Evolutionary conservation across 1,140 invertebrate species (phyloP).

Genomic region (Spodoptera litura): DNA sequence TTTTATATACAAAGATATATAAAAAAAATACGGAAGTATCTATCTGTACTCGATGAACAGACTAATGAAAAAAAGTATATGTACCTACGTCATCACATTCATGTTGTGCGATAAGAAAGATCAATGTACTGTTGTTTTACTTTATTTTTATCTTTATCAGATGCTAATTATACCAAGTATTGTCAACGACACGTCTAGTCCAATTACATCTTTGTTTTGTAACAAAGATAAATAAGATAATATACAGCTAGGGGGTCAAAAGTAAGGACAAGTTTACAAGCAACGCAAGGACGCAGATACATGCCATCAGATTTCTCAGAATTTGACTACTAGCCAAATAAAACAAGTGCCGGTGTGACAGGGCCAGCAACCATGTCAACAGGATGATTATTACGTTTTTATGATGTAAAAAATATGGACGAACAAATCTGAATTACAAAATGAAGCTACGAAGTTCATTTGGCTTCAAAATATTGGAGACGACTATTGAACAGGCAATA

Average conservation of each 20-base stretch:
- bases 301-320: constrained; percentile 10
- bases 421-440: not conserved
- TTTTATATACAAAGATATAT: not conserved
- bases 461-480: not conserved
- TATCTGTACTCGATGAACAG: not conserved
- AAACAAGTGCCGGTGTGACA: constrained; percentile 15
- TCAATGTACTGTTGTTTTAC: constrained; percentile 35
- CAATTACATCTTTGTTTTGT: not conserved
- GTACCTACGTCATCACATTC: not conserved
- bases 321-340: constrained; percentile 39
- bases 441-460: not conserved
- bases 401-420: constrained; percentile 21
- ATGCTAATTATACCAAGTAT: not conserved
- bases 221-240: constrained; percentile 8
- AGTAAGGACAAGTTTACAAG: constrained; percentile 27
- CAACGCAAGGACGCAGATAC: constrained; percentile 10
- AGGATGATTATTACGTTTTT: constrained; percentile 12
- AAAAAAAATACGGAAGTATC: constrained; percentile 13
- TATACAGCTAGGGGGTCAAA: constrained; percentile 23
- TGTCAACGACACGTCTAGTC: no score
- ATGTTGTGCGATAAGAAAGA: constrained; percentile 36
- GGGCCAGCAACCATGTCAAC: constrained; percentile 9
- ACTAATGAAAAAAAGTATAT: constrained; percentile 12
- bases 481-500: no score
- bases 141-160: constrained; percentile 24